Evolutionary conservation across 1,140 invertebrate genomes (phyloP), one percentile per base, ranked within the genome.

Genomic region (Octopus bimaculoides): DNA sequence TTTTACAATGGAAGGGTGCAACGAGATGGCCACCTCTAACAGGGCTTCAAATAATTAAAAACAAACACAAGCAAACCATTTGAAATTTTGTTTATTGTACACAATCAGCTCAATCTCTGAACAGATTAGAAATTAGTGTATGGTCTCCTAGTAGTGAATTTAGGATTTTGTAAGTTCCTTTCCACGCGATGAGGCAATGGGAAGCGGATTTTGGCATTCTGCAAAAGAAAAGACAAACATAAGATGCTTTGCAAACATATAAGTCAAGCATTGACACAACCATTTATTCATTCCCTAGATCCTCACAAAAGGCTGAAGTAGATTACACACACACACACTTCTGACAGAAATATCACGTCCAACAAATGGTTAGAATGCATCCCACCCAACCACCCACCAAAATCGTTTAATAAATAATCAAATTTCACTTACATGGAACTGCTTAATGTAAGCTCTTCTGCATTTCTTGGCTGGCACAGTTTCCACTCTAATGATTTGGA

Each of bases 401-500:
- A 41, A 41, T 41, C 26, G 26, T 41, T 41, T 41, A 41, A 41
- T 9, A 54, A 77, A 54, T 55, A 77, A n/a, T 41, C n/a, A 0
- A n/a, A 54, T 20, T 52, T 5, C n/a, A 87, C 89, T 86, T 88
- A 91, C 96, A 91, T 99, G 98, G 93, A 99, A 99, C 91, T 99
- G 98, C 92, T 98, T 99, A 41, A 99, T 94, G 87, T 97, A 94
- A 6, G 97, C 95, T 87, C 98, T 93, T 84, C 97, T 93, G 87
- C 96, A 97, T 83, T 97, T 96, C 12, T 92, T 91, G 52, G 97
- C 95, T 83, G 94, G 93, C 17, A 99, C 95, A 78, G 94, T 92
- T 89, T 98, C 95, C 80, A 99, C 97, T 92, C 96, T 96, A 89
- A 99, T 99, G 86, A 99, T 99, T 93, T 99, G 93, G 85, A 99